Base-by-base conservation (phyloP, 2,113 vertebrate genomes). In the Aspidoscelis tigris region DNA sequence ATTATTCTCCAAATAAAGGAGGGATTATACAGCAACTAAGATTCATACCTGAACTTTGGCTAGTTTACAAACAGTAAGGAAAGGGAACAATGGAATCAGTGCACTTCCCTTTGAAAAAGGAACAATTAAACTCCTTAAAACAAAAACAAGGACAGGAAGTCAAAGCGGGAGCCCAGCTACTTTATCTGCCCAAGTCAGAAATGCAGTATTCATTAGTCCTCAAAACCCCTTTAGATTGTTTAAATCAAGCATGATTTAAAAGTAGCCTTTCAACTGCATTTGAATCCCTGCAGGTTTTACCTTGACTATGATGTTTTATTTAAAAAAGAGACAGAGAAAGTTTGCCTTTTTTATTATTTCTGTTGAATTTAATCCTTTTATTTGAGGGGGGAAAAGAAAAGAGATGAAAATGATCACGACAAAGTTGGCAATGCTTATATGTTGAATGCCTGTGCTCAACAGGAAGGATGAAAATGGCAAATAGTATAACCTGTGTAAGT, bases 161-260 rank as follows among this genome's bases (percentile, higher is more conserved):
- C 89, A 64, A 68, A 18, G 78, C 61, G 78, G 80, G 78, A 86
- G 39, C 11, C 21, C 8, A 89, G 84, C 75, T 83, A 2, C 84
- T 64, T 55, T 72, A 86, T 68, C 84, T 88, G 86, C 91, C 58
- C 50, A 78, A 81, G 87, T 77, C 65, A 86, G 87, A 89, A 92
- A 90, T 90, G 58, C 75, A 20, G 22, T 91, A 78, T 92, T 93
- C 86, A 89, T 92, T 92, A 92, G 84, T 93, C 93, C 84, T 86
- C 72, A 71, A 82, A 94, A 93, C 44, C 12, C 16, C 5, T 74
- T 94, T 88, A 88, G 76, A 93, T 71, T 86, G 75, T 47, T 81
- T 89, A 94, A 77, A 90, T 89, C 74, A 93, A 93, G 87, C 91
- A 90, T 39, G 89, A 61, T 89, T 74, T 94, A 88, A 93, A 95